phyloP scores from a whole-genome alignment of 2,888 invertebrate genomes.

The Emmelina monodactyla region DNA sequence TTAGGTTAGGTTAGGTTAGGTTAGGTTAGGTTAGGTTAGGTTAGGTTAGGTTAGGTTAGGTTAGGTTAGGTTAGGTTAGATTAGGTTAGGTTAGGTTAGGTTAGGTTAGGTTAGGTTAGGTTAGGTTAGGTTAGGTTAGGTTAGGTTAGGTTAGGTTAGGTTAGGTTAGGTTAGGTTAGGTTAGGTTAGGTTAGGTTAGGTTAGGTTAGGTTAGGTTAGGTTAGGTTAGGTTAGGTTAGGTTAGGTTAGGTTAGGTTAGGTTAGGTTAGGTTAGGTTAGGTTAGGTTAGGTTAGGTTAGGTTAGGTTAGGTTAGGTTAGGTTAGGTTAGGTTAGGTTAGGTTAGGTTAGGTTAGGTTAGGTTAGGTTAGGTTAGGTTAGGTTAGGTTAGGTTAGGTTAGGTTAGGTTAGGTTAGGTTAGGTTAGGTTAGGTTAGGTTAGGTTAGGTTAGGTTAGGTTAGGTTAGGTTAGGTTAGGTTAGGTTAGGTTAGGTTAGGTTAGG shows the following conservation, averaged over 20 bases:
- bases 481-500: slow-evolving; percentile 9
- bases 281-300: slow-evolving; percentile 13
- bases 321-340: slow-evolving; percentile 13
- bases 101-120: slow-evolving; percentile 16
- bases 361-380: slow-evolving; percentile 8
- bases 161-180: slow-evolving; percentile 12
- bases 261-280: slow-evolving; percentile 13
- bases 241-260: slow-evolving; percentile 13
- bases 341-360: slow-evolving; percentile 11
- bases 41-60: slow-evolving; percentile 14
- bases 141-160: slow-evolving; percentile 15
- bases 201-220: slow-evolving; percentile 12
- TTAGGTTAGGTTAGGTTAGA: slow-evolving; percentile 13
- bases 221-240: slow-evolving; percentile 12
- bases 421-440: slow-evolving; percentile 8
- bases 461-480: slow-evolving; percentile 8
- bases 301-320: slow-evolving; percentile 13
- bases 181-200: slow-evolving; percentile 13
- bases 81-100: slow-evolving; percentile 13
- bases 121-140: slow-evolving; percentile 20
- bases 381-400: slow-evolving; percentile 8
- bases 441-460: slow-evolving; percentile 9
- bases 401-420: slow-evolving; percentile 8
- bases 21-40: slow-evolving; percentile 18
- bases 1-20: slow-evolving; percentile 17